Conservation (phyloP, 1,140 invertebrate species). For the Hyles euphorbiae region DNA sequence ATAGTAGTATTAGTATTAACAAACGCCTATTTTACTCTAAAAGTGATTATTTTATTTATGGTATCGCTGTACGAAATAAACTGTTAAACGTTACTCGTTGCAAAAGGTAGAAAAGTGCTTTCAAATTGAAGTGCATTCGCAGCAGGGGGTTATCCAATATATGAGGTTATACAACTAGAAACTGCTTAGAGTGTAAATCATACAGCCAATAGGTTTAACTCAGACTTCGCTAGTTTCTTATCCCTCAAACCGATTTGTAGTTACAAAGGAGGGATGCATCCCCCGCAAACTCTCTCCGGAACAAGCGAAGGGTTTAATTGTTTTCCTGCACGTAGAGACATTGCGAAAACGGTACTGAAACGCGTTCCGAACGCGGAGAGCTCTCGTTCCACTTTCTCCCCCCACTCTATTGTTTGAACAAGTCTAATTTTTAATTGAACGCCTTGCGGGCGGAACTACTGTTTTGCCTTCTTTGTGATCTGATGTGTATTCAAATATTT, state of each 20-base stretch:
- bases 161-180: no score
- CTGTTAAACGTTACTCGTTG: no score
- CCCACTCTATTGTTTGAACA: conserved; percentile 39
- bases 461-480: no score
- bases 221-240: conserved; percentile 6
- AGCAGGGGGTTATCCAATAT: no score
- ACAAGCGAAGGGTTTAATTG: conserved; percentile 61
- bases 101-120: no score
- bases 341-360: conserved; percentile 41
- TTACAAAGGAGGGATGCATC: conserved; percentile 32
- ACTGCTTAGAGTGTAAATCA: no score
- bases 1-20: no score
- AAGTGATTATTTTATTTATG: no score
- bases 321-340: conserved; percentile 44
- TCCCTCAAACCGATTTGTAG: conserved; percentile 15
- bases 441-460: not conserved
- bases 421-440: conserved; percentile 56
- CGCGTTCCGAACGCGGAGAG: conserved; percentile 29
- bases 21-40: no score
- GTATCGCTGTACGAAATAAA: no score
- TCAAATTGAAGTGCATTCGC: no score
- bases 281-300: conserved; percentile 26
- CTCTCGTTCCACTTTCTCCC: conserved; percentile 36
- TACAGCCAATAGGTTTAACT: not conserved
- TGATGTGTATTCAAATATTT: no score